Base-by-base conservation (phyloP, 2,888 invertebrate genomes). In the Zelleria hepariella region DNA sequence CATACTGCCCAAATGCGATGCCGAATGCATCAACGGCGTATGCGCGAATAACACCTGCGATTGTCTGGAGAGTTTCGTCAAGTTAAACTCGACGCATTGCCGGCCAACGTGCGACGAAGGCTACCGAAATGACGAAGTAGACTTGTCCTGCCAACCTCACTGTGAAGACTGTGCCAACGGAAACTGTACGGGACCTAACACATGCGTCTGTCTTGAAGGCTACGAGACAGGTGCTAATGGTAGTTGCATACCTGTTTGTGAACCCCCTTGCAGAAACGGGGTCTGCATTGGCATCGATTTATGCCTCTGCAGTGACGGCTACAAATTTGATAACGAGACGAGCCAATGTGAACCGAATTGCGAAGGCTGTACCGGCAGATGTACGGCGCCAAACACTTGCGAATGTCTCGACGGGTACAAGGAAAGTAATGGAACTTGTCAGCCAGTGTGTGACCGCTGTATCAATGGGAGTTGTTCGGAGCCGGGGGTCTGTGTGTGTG, bases 171-270 rank as follows among this genome's bases (percentile, higher is more conserved):
- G 69, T 59, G 69, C 68, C 2, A 90, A 91, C 63, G 93, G 92
- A 24, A 80, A 82, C 53, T 93, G 93, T 68, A 86, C 89, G 0
- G 90, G 89, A 0, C 92, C 92, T 0, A 91, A 91, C 55, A 76
- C 84, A 1, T 93, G 93, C 71, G 81, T 73, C 25, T 93, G 93
- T 67, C 75, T 82, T 21, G 67, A 75, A 2, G 92, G 92, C 0
- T 92, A 84, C 66, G 70, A 76, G 7, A 79, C 80, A 61, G 27
- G 32, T 7, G 62, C 64, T 5, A 42, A 42, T 42, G 66, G 63
- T n/a, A 63, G 52, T 27, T 77, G 80, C 61, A 56, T 60, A 5
- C 77, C 80, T 6, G 52, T 60, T 1, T 81, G 80, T 64, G 59
- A 63, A 25, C 67, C 66, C 2, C 42, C 60, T 0, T 82, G 83